Conservation (phyloP, 2,113 vertebrate genomes). For the Rostratula benghalensis region DNA sequence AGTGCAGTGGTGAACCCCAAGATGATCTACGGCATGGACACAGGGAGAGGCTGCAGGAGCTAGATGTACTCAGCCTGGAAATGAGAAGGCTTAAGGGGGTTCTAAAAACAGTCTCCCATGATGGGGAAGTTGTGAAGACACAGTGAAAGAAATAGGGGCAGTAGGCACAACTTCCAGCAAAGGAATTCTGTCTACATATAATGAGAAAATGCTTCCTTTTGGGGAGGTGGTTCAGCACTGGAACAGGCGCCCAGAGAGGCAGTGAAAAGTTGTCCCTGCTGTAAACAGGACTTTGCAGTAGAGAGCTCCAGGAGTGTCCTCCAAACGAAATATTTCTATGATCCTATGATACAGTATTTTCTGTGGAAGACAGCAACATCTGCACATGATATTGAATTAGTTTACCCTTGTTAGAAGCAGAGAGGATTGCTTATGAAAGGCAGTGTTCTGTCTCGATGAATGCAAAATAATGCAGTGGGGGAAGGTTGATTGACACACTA, state of each 20-base stretch:
- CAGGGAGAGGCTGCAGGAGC: background rate
- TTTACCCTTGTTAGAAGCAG: background rate
- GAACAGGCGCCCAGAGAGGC: background rate
- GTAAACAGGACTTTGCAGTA: background rate
- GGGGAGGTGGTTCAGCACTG: background rate
- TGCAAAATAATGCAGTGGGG: background rate
- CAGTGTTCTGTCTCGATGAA: background rate
- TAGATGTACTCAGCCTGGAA: background rate
- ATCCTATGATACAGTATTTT: background rate
- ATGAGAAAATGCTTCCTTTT: background rate
- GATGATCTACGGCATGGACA: background rate
- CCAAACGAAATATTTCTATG: background rate
- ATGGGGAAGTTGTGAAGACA: background rate
- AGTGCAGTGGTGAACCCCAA: background rate
- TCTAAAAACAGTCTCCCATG: background rate
- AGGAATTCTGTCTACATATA: background rate
- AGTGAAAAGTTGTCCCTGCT: background rate
- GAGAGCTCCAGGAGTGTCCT: background rate
- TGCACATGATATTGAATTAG: background rate
- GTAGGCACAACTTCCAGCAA: background rate
- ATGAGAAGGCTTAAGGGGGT: background rate
- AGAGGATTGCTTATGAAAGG: background rate
- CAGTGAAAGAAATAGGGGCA: background rate
- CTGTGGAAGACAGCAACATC: background rate
- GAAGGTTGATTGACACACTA: background rate